A percentile compares a stretch with the other conserved stretches of the same genome.
These are phyloP conservation scores for Tyto alba DNA, from an alignment of 2,113 vertebrate genomes.

Conservation along the genomic window DNA sequence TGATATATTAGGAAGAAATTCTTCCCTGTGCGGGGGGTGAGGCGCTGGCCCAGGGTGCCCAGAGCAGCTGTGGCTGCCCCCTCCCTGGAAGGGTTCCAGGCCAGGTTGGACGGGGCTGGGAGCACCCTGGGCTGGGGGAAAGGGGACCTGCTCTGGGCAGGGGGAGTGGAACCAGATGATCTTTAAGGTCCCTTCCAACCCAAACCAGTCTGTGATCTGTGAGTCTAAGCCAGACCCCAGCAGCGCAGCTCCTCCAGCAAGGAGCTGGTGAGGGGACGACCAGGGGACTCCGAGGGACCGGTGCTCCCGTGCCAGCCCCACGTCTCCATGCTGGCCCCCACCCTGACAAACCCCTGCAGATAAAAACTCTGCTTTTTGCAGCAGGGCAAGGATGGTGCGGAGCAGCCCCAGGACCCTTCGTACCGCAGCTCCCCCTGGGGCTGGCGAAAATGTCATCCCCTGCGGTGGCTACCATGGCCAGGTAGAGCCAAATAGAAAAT, in stretches of 20 bases:
- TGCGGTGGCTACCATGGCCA: neutral
- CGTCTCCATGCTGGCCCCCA: no score
- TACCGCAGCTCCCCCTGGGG: neutral
- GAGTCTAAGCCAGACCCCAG: neutral
- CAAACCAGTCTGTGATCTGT: neutral
- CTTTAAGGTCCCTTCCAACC: neutral
- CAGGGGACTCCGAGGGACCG: no score
- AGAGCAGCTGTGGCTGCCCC: no score
- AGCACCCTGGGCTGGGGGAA: neutral
- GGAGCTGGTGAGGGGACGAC: no score
- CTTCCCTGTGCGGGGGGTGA: no score
- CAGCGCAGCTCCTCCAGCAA: neutral
- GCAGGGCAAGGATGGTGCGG: fast-evolving
- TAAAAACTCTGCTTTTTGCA: neutral
- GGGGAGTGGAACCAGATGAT: neutral
- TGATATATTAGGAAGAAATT: no score
- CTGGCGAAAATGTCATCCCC: neutral
- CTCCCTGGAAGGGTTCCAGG: neutral
- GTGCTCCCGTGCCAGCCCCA: no score
- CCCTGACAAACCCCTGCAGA: no score
- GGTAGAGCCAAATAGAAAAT: neutral
- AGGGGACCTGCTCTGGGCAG: neutral
- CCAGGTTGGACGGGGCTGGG: neutral
- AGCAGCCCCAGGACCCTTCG: neutral
- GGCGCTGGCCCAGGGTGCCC: no score